Conservation (phyloP, 2,797 vertebrate genomes). For the Phataginus tetradactyla region DNA sequence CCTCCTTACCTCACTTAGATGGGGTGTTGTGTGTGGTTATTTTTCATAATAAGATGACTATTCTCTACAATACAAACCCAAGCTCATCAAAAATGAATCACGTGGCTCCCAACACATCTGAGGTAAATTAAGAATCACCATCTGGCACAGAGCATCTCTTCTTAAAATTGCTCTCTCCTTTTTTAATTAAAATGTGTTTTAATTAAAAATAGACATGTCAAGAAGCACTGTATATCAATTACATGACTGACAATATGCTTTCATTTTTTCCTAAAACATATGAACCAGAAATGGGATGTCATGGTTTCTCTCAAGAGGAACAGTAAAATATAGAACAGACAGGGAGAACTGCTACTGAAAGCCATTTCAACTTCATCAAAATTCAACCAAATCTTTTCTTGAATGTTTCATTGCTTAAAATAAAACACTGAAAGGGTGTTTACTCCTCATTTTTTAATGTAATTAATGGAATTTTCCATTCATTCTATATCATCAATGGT, state of each 20-base stretch:
- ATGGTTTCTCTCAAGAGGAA: constrained; percentile 56
- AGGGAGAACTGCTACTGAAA: background rate
- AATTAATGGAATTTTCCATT: constrained; percentile 1
- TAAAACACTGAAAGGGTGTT: background rate
- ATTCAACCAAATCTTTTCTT: background rate
- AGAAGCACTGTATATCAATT: constrained; percentile 79
- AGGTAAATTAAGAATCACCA: constrained; percentile 86
- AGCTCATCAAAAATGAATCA: constrained; percentile 71
- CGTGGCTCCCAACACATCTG: constrained; percentile 72
- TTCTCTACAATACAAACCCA: constrained; percentile 61
- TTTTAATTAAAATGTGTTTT: constrained; percentile 84
- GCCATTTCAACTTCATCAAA: background rate
- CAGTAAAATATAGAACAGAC: constrained; percentile 5
- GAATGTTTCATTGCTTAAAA: background rate
- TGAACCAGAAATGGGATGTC: constrained; percentile 65
- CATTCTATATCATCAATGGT: background rate
- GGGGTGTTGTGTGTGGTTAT: constrained; percentile 31
- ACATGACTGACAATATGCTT: constrained; percentile 75
- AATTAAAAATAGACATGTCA: constrained; percentile 83
- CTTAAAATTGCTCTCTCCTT: constrained; percentile 78
- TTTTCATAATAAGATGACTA: constrained; percentile 60
- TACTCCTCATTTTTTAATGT: background rate
- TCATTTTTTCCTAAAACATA: constrained; percentile 53
- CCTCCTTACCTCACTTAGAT: background rate
- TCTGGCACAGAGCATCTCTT: constrained; percentile 82